Evolutionary conservation across 1,140 invertebrate genomes (phyloP).

Genomic region (Octopus sinensis): DNA sequence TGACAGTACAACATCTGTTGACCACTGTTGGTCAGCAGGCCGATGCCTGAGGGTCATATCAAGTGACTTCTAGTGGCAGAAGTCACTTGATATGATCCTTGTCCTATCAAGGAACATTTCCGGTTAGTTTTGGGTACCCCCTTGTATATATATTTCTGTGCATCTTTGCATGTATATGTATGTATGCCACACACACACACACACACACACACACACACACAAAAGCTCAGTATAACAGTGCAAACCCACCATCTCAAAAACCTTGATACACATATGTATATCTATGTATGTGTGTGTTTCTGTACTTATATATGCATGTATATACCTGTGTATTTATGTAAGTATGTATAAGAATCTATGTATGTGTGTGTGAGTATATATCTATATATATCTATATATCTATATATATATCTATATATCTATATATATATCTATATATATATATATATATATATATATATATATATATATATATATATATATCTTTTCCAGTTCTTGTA

Average conservation of each 20-base stretch:
- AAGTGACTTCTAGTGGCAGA: too few species aligned
- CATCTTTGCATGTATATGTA: background rate
- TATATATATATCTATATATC: background rate
- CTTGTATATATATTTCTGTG: background rate
- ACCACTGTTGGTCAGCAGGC: too few species aligned
- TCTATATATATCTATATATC: background rate
- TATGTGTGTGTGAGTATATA: background rate
- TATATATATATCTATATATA: background rate
- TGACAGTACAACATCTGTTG: too few species aligned
- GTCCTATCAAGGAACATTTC: too few species aligned
- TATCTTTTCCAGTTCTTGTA: background rate
- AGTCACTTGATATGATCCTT: too few species aligned
- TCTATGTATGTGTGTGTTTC: background rate
- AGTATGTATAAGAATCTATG: background rate
- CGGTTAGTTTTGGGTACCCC: too few species aligned
- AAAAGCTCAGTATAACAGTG: too few species aligned
- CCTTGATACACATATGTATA: background rate
- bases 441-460: background rate
- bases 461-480: background rate
- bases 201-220: background rate
- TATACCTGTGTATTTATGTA: background rate
- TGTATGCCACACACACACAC: background rate
- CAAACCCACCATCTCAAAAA: too few species aligned
- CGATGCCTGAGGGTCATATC: too few species aligned
- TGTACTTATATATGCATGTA: background rate